These are phyloP conservation scores for Atractosteus spatula DNA, from an alignment of 2,113 vertebrate species.

Conservation along the genomic window DNA sequence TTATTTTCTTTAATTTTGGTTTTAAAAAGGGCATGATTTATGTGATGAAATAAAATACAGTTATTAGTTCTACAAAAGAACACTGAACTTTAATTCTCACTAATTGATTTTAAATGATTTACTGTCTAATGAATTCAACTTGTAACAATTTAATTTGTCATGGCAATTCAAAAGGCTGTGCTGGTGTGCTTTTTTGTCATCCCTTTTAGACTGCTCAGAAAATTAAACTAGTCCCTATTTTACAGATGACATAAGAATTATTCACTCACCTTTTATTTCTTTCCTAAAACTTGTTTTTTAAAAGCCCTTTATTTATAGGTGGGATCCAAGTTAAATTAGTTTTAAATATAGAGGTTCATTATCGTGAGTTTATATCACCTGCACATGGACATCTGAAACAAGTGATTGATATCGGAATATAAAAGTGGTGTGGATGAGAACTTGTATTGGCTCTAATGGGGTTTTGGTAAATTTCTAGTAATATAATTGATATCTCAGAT, in stretches of 20 bases:
- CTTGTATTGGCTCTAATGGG: too few species aligned
- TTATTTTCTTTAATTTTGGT: conserved; percentile 23
- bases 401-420: too few species aligned
- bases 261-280: too few species aligned
- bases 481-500: too few species aligned
- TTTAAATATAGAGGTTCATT: too few species aligned
- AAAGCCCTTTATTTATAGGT: too few species aligned
- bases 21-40: conserved; percentile 47
- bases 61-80: conserved; percentile 50
- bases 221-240: background rate
- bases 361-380: too few species aligned
- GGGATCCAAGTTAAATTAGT: too few species aligned
- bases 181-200: background rate
- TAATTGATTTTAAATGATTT: conserved; percentile 43
- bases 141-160: conserved; percentile 17
- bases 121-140: conserved; percentile 44
- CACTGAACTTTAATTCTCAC: conserved; percentile 51
- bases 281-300: too few species aligned
- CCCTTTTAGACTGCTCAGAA: background rate
- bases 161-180: background rate
- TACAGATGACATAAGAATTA: background rate
- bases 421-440: too few species aligned
- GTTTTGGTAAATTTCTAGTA: too few species aligned
- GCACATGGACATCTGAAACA: too few species aligned
- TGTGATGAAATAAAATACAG: conserved; percentile 45